Base-by-base conservation (phyloP, 2,888 invertebrate genomes). In the Latheticus oryzae region DNA sequence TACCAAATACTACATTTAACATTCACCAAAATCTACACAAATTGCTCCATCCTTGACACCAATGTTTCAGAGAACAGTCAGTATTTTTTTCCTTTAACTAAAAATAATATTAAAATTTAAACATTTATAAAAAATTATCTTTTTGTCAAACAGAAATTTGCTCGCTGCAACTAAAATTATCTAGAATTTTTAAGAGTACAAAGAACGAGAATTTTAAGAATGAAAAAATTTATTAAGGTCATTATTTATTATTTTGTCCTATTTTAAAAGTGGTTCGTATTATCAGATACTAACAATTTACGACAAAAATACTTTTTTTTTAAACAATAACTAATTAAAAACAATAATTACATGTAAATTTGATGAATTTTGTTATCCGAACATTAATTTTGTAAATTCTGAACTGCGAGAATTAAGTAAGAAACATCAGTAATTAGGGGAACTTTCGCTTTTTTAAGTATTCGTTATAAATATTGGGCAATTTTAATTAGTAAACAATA, bases 21-120 rank as follows among this genome's bases (percentile, higher is more conserved):
- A 42, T 52, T 52, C 52, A 52, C 52, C 52, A 52, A 52, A 52
- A 52, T 40, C 55, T 19, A 50, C 48, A 37, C 48, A 56, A 50
- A 55, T 55, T 54, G 38, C 54, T 28, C 37, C 32, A 54, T 33
- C 66, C 66, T 66, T 66, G 66, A 66, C 66, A 66, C 60, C 32
- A 55, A 65, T 67, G 58, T 55, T 61, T 62, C 48, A 37, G 60
- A 62, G 64, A 65, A 61, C 60, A 58, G 61, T 64, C 58, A 54
- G 60, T 51, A 62, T 47, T 52, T 51, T 52, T 42, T 32, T 50
- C 48, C 52, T 17, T 52, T 21, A 48, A n/a, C n/a, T n/a, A n/a
- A n/a, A n/a, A n/a, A n/a, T n/a, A n/a, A n/a, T n/a, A n/a, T n/a
- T n/a, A n/a, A n/a, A n/a, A n/a, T n/a, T n/a, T n/a, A n/a, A n/a